Conservation (phyloP, 2,888 invertebrate genomes). For the Ypsolopha sequella region DNA sequence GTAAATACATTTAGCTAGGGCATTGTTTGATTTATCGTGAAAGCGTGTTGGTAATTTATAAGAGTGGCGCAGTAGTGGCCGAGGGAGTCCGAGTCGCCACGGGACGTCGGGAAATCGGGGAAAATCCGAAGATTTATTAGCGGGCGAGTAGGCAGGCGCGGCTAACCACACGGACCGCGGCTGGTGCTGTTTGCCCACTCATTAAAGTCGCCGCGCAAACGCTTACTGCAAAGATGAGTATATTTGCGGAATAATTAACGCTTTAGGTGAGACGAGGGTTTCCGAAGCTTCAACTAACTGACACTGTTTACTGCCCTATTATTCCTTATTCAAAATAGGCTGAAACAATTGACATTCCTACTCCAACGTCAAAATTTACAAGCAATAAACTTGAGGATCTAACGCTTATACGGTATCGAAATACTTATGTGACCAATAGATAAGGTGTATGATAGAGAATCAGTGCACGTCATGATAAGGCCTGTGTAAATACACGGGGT, state of each 20-base stretch:
- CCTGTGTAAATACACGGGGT: constrained; percentile 49
- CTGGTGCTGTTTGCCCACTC: constrained; percentile 57
- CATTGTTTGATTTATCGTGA: constrained; percentile 65
- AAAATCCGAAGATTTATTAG: constrained; percentile 66
- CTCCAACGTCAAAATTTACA: constrained; percentile 7
- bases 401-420: constrained; percentile 31
- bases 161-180: constrained; percentile 43
- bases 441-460: constrained; percentile 48
- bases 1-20: constrained; percentile 63
- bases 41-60: constrained; percentile 69
- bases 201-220: constrained; percentile 65
- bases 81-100: constrained; percentile 32
- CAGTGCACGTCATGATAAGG: constrained; percentile 49
- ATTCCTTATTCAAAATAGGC: constrained; percentile 13
- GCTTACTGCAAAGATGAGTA: constrained; percentile 65
- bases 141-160: constrained; percentile 37
- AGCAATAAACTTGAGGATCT: constrained; percentile 20
- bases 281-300: constrained; percentile 24
- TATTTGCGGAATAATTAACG: constrained; percentile 68
- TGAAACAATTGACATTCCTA: constrained; percentile 1
- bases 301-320: constrained; percentile 40
- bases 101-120: constrained; percentile 64
- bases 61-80: constrained; percentile 44
- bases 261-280: constrained; percentile 63
- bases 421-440: constrained; percentile 44